Evolutionary conservation across 2,113 vertebrate species (phyloP).

Genomic region (Lycaon pictus): DNA sequence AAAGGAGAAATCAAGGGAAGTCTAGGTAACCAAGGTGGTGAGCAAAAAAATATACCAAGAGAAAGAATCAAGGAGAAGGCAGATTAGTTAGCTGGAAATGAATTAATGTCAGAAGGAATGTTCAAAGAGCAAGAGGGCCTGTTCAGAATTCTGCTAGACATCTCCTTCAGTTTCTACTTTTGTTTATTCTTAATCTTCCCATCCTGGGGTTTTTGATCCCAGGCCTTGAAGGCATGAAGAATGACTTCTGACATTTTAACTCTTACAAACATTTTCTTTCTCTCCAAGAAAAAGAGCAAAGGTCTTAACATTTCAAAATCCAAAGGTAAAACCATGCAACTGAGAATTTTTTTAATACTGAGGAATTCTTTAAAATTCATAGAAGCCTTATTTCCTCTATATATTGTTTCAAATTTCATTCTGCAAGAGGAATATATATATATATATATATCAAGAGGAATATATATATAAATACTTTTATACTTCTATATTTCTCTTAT

Average conservation of each 20-base stretch:
- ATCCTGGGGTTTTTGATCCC: neutral
- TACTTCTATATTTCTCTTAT: neutral
- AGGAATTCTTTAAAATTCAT: constrained; percentile 9
- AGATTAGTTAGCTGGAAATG: neutral
- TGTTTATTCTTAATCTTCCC: constrained; percentile 7
- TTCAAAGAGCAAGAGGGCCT: neutral
- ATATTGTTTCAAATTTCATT: constrained; percentile 31
- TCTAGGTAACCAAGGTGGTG: neutral
- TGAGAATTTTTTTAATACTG: constrained; percentile 20
- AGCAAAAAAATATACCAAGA: neutral
- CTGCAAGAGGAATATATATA: neutral
- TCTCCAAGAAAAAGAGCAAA: constrained; percentile 50
- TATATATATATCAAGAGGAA: neutral
- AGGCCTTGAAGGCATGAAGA: neutral
- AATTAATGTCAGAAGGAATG: neutral
- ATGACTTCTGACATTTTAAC: constrained; percentile 58
- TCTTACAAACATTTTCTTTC: constrained; percentile 56
- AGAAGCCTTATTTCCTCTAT: neutral
- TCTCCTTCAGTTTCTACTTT: constrained; percentile 1
- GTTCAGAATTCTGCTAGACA: neutral
- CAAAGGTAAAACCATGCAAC: constrained; percentile 46
- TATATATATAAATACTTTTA: neutral
- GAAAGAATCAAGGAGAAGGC: neutral
- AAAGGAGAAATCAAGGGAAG: neutral
- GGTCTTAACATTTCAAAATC: constrained; percentile 65